Conservation (phyloP, 1,140 invertebrate genomes). For the Drosophila setifemur region DNA sequence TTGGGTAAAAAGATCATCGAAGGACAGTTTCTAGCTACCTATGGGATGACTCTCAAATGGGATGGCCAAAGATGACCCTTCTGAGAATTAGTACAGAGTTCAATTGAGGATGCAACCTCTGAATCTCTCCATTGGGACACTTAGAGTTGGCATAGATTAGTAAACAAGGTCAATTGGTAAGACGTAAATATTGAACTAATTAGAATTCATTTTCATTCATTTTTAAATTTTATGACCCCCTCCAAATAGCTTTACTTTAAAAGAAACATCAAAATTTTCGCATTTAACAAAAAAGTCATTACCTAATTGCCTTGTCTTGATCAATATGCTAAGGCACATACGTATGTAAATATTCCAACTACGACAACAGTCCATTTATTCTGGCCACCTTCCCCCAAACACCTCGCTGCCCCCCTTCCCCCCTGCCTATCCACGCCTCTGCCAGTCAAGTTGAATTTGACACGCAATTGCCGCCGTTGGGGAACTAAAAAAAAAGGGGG, state of each 20-base stretch:
- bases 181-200: neutral
- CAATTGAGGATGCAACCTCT: slow-evolving; percentile 9
- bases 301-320: slow-evolving; percentile 18
- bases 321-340: slow-evolving; percentile 29
- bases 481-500: slow-evolving; percentile 3
- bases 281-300: slow-evolving; percentile 1
- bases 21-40: neutral
- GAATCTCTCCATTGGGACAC: neutral
- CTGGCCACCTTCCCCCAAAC: slow-evolving; percentile 22
- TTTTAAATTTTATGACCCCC: neutral
- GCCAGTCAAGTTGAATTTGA: slow-evolving; percentile 63
- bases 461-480: slow-evolving; percentile 61
- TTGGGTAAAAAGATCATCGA: neutral
- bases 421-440: neutral
- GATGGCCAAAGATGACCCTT: slow-evolving; percentile 9
- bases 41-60: slow-evolving; percentile 23
- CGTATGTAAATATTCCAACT: slow-evolving; percentile 23
- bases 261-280: slow-evolving; percentile 1
- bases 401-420: neutral
- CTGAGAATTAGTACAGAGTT: slow-evolving; percentile 5
- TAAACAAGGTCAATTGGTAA: neutral
- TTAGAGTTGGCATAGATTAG: neutral
- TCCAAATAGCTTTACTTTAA: slow-evolving; percentile 11
- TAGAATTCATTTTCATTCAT: neutral
- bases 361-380: slow-evolving; percentile 65